Percentiles rank a stretch among this genome's conserved stretches.
These are phyloP conservation scores for Microctonus hyperodae DNA, from an alignment of 2,888 invertebrate species.

Conservation along the genomic window DNA sequence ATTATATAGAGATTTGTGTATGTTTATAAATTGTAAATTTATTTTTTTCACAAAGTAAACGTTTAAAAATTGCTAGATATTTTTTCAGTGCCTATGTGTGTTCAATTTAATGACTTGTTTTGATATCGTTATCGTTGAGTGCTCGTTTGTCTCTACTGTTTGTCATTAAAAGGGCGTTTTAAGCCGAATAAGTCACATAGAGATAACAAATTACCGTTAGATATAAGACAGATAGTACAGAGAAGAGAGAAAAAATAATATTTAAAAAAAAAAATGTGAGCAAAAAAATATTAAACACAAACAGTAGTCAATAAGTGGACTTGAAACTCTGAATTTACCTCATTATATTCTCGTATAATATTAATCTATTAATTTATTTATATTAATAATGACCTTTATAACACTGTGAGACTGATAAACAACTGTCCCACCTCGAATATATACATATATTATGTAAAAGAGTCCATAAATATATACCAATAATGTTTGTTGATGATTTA, in stretches of 20 bases:
- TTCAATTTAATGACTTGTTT: background rate
- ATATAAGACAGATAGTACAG: background rate
- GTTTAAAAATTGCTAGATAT: background rate
- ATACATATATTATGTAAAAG: background rate
- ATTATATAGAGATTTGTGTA: background rate
- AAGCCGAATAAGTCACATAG: background rate
- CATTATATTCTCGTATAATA: background rate
- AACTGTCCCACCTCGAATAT: background rate
- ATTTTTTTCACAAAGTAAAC: background rate
- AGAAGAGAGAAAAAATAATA: background rate
- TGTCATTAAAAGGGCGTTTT: background rate
- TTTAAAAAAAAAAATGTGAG: background rate
- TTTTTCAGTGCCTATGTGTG: background rate
- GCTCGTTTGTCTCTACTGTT: background rate
- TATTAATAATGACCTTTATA: background rate
- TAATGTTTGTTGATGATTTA: background rate
- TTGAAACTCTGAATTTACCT: background rate
- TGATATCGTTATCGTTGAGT: slow-evolving; percentile 10
- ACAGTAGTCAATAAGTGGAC: background rate
- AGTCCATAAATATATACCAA: no score
- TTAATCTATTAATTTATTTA: background rate
- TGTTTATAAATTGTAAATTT: background rate
- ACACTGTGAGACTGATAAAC: background rate
- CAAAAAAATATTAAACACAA: no score
- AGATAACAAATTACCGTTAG: background rate